Evolutionary conservation across 2,113 vertebrate genomes (phyloP).

Genomic region (Gnathonemus longibarbis): DNA sequence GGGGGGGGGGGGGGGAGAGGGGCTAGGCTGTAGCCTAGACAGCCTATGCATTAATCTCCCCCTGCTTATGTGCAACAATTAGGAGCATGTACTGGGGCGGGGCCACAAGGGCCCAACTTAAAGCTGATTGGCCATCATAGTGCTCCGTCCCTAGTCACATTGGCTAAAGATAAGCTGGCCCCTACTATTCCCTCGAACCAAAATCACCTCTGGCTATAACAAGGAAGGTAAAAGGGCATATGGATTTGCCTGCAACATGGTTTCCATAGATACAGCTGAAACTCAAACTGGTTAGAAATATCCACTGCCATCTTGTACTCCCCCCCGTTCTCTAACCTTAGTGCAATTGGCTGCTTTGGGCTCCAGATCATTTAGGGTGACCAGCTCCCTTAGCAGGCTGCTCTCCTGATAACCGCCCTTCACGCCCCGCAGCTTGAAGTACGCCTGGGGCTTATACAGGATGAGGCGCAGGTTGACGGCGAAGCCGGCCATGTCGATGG

Average conservation of each 20-base stretch:
- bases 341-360: slow-evolving; percentile 98
- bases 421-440: slow-evolving; percentile 93
- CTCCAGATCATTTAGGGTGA: slow-evolving; percentile 90
- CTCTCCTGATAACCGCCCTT: slow-evolving; percentile 98
- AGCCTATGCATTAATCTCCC: not conserved
- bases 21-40: not conserved
- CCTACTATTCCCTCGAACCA: not conserved
- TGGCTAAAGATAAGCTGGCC: not conserved
- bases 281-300: not conserved
- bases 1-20: no score
- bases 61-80: not conserved
- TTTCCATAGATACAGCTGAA: not conserved
- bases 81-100: not conserved
- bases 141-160: not conserved
- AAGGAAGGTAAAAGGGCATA: not conserved
- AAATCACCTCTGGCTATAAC: not conserved
- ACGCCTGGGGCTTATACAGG: slow-evolving; percentile 89
- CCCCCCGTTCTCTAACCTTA: slow-evolving; percentile 67
- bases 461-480: slow-evolving; percentile 91
- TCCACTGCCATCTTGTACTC: not conserved
- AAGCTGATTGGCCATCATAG: not conserved
- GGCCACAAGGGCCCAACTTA: not conserved
- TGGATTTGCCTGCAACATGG: not conserved
- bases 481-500: slow-evolving; percentile 98
- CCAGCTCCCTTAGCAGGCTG: slow-evolving; percentile 89